Evolutionary conservation across 2,888 invertebrate genomes (phyloP).

Genomic region (Brassicogethes aeneus): DNA sequence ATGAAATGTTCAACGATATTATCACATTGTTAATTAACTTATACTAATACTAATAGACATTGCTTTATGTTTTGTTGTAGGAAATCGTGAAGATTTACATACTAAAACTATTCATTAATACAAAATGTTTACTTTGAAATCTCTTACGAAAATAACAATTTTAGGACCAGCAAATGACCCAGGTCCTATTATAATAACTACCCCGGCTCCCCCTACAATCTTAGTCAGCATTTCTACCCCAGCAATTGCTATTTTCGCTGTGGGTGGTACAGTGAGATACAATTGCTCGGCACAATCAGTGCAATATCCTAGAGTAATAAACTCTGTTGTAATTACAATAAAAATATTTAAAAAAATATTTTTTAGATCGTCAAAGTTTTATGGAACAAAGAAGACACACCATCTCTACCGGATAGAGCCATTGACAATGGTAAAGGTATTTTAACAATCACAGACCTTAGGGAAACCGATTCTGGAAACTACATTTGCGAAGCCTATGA

Average conservation of each 20-base stretch:
- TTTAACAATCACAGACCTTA: conserved; percentile 68
- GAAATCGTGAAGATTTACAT: no score
- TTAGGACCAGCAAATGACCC: not conserved
- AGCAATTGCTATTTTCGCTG: conserved; percentile 64
- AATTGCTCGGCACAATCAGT: conserved; percentile 57
- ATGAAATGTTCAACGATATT: no score
- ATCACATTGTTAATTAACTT: no score
- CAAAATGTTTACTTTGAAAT: no score
- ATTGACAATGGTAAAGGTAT: conserved; percentile 62
- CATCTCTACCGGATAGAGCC: conserved; percentile 59
- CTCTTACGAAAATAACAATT: no score
- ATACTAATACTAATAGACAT: no score
- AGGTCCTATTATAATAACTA: not conserved
- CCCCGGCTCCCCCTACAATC: conserved; percentile 46
- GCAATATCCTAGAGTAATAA: conserved; percentile 27
- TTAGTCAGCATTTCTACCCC: conserved; percentile 63
- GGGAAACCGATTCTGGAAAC: conserved; percentile 73
- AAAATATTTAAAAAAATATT: conserved; percentile 1
- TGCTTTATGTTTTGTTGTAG: no score
- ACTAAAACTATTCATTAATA: no score
- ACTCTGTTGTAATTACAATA: not conserved
- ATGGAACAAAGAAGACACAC: conserved; percentile 80
- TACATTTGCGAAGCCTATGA: conserved; percentile 82
- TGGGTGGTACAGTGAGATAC: conserved; percentile 70
- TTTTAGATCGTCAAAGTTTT: conserved; percentile 39